Conservation (phyloP, 2,888 invertebrate genomes). For the Rhaphigaster nebulosa region DNA sequence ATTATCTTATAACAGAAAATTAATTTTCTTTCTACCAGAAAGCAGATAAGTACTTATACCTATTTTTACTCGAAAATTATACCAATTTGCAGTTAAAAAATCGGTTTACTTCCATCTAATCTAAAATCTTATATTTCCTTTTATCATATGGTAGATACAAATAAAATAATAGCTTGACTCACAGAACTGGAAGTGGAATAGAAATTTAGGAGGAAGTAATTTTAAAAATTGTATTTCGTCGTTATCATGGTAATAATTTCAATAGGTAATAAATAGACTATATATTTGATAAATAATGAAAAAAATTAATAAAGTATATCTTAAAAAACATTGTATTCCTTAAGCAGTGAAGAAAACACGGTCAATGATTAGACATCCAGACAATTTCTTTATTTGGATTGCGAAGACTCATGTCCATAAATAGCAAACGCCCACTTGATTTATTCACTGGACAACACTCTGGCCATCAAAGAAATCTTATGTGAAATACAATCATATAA, state of each 20-base stretch:
- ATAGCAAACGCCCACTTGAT: constrained; percentile 9
- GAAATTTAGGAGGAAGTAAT: not conserved
- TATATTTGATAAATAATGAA: not conserved
- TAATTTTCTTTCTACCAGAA: too few relatives aligned
- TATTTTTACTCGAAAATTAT: too few relatives aligned
- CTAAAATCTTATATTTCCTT: too few relatives aligned
- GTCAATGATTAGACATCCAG: not conserved
- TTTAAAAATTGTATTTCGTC: not conserved
- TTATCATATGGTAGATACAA: too few relatives aligned
- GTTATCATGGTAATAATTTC: not conserved
- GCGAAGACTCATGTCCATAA: constrained; percentile 13
- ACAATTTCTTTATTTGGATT: constrained; percentile 11
- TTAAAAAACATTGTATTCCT: not conserved
- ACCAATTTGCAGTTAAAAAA: too few relatives aligned
- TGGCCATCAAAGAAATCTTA: not conserved
- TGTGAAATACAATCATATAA: not conserved
- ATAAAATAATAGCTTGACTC: too few relatives aligned
- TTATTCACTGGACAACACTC: constrained; percentile 14
- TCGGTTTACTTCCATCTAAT: too few relatives aligned
- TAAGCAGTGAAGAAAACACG: not conserved
- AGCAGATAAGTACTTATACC: too few relatives aligned
- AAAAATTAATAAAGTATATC: too few relatives aligned
- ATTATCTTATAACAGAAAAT: too few relatives aligned
- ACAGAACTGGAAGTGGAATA: not conserved
- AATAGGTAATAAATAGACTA: not conserved